Evolutionary conservation across 2,797 vertebrate species (phyloP).

Genomic region (Otolemur crassicaudatus): DNA sequence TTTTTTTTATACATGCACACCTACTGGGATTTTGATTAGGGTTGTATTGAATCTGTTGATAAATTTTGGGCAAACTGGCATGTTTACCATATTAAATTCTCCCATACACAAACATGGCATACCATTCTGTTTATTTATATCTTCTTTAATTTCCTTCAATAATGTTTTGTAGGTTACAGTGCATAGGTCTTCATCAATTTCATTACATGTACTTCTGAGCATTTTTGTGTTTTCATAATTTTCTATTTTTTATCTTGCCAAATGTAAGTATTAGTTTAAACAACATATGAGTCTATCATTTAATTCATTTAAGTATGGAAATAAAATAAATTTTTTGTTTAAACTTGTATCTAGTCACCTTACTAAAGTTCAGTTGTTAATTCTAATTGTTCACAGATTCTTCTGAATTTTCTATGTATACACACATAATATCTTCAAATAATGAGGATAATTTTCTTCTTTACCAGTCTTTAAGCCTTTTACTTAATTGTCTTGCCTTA

Average conservation of each 20-base stretch:
- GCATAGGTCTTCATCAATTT: neutral
- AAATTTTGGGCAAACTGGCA: neutral
- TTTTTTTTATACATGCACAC: neutral
- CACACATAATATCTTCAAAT: neutral
- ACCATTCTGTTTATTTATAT: neutral
- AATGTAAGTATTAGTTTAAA: conserved; percentile 45
- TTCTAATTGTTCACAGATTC: neutral
- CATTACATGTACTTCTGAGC: neutral
- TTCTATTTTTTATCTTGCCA: neutral
- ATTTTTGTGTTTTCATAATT: neutral
- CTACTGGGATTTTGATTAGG: neutral
- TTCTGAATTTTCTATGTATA: neutral
- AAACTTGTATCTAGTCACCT: neutral
- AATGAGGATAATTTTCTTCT: neutral
- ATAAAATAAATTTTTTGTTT: neutral
- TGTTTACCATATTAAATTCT: neutral
- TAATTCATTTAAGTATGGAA: neutral
- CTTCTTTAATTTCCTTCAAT: neutral
- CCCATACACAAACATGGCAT: neutral
- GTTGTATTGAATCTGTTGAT: neutral
- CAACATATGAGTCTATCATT: neutral
- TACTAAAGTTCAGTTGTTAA: neutral
- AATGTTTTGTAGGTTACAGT: neutral
- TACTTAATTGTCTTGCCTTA: neutral
- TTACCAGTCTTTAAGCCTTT: neutral